These are phyloP conservation scores for Globia sparganii DNA, from an alignment of 2,888 invertebrate species.

Conservation along the genomic window DNA sequence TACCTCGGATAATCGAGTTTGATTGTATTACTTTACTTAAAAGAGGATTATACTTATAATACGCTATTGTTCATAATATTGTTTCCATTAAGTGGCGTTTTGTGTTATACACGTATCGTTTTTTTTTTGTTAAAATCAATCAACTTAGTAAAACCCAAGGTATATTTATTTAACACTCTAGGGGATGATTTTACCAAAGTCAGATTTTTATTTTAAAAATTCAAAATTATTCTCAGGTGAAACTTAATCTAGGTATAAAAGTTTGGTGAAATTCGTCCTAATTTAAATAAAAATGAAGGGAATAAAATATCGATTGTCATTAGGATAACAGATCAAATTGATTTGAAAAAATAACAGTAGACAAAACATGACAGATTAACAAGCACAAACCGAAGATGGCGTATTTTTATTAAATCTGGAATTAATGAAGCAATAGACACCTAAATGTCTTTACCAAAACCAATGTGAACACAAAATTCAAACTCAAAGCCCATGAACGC, in stretches of 20 bases:
- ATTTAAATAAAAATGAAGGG: not conserved
- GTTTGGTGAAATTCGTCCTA: not conserved
- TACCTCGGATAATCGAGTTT: slow-evolving; percentile 22
- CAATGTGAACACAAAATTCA: slow-evolving; percentile 9
- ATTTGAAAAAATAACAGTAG: not conserved
- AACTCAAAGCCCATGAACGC: slow-evolving; percentile 6
- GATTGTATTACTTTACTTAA: slow-evolving; percentile 8
- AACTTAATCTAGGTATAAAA: not conserved
- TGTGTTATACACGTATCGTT: not conserved
- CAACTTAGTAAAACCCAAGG: not conserved
- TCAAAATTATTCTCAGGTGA: too few species aligned
- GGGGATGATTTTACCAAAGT: too few species aligned
- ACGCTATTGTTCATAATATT: not conserved
- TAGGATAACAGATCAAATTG: not conserved
- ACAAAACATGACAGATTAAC: not conserved
- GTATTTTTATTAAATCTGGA: too few species aligned
- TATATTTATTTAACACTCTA: not conserved
- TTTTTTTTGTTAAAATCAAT: not conserved
- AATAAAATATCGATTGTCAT: not conserved
- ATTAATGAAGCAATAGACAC: not conserved
- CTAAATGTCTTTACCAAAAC: not conserved
- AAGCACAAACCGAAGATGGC: not conserved
- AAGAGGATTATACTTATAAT: not conserved
- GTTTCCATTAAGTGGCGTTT: not conserved
- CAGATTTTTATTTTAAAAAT: too few species aligned